Base-by-base conservation (phyloP, 2,888 invertebrate genomes). In the Andrena bicolor region DNA sequence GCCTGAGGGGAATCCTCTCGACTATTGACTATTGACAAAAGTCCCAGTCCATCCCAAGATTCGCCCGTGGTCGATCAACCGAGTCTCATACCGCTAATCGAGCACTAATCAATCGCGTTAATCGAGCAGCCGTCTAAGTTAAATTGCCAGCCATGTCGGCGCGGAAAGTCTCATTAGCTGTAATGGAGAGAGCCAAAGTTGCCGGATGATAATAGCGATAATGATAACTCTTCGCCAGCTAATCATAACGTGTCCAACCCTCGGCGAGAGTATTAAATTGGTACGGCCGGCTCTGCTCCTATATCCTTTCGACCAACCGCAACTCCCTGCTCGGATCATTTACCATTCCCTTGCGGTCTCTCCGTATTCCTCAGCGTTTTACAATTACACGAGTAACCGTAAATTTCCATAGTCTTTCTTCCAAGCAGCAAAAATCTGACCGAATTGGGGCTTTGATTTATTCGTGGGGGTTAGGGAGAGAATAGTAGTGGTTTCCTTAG, bases 161-260 rank as follows among this genome's bases (percentile, higher is more conserved):
- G 26, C 60, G 30, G 30, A n/a, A 30, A 60, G 32, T n/a, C 30
- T 30, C 60, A n/a, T n/a, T 60, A 32, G n/a, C 20, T n/a, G 41
- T 41, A 20, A 48, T 64, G 35, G 23, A 23, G 32, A 35, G 32
- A 64, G 48, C 7, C 30, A 30, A 16, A 60, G 60, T n/a, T 16
- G 60, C n/a, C 26, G 60, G 26, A 60, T 10, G 56, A 26, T 60
- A 60, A 60, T 60, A 60, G 60, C 30, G 30, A 60, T n/a, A 30
- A 32, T n/a, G 30, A 30, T 60, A 30, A 30, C 30, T 30, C 30
- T 60, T n/a, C 30, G 2, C 30, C 60, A n/a, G 30, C 30, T 60
- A 30, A 60, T 60, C 60, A 30, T 60, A 60, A 60, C 60, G 30
- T 30, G 60, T 60, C 30, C 30, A n/a, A 30, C 60, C 16, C 0